Conservation (phyloP, 2,113 vertebrate species). For the Chrysemys picta region DNA sequence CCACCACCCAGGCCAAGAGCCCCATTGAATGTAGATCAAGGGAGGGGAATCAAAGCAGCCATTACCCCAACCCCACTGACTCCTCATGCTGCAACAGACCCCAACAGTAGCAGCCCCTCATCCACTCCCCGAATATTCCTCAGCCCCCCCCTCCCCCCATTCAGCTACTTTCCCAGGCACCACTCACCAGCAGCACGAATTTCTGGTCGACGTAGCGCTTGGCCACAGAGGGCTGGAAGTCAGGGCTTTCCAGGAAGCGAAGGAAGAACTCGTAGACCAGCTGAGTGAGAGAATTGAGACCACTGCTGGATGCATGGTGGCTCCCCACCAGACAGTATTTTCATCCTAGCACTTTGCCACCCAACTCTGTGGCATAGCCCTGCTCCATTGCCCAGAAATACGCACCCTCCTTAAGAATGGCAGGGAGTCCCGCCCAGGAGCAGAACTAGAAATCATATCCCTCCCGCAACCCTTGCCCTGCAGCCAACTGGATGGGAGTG, state of each 20-base stretch:
- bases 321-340: background rate
- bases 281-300: conserved; percentile 59
- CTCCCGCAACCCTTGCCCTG: background rate
- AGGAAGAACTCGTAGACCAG: conserved; percentile 95
- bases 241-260: conserved; percentile 92
- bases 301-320: background rate
- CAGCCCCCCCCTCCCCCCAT: background rate
- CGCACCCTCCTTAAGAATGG: too few relatives aligned
- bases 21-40: background rate
- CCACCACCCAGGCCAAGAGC: background rate
- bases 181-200: conserved; percentile 90
- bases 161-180: background rate
- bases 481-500: background rate
- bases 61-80: background rate
- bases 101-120: background rate
- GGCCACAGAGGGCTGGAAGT: conserved; percentile 94
- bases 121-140: background rate
- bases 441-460: background rate
- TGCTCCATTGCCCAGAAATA: background rate
- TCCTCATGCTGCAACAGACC: background rate
- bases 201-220: conserved; percentile 96
- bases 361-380: background rate
- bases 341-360: background rate
- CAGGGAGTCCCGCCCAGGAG: background rate
- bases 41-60: background rate